These are phyloP conservation scores for Chaitophorus viminalis DNA, from an alignment of 2,888 invertebrate species.

Conservation along the genomic window DNA sequence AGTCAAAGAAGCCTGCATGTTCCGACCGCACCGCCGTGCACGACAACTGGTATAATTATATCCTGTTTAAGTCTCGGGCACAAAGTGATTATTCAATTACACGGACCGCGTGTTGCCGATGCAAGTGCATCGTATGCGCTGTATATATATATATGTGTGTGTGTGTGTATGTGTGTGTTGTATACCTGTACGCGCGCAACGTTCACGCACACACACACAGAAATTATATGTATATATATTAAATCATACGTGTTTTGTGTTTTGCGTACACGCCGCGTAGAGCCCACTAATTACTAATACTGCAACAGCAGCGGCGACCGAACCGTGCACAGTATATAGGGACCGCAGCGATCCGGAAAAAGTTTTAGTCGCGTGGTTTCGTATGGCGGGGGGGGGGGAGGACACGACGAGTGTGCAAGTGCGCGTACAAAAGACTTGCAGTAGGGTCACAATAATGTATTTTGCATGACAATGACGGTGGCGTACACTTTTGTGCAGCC, in stretches of 20 bases:
- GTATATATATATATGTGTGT: no score
- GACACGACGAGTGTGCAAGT: not conserved
- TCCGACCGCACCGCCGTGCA: not conserved
- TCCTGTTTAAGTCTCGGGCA: constrained; percentile 2
- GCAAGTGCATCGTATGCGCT: no score
- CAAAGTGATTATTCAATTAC: not conserved
- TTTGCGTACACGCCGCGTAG: no score
- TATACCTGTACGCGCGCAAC: no score
- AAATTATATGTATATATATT: no score
- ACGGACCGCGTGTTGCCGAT: not conserved
- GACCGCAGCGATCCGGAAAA: constrained; percentile 47
- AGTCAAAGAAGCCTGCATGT: not conserved
- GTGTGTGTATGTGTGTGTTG: no score
- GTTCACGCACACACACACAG: no score
- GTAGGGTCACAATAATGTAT: not conserved
- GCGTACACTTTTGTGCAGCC: constrained; percentile 32
- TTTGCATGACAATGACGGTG: constrained; percentile 51
- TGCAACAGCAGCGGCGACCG: not conserved
- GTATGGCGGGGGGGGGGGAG: not conserved
- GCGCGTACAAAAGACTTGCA: constrained; percentile 33
- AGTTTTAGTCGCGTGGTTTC: constrained; percentile 3
- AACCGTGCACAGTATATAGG: not conserved
- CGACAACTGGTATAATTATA: not conserved
- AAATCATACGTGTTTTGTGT: no score
- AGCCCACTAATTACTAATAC: no score